Conservation (phyloP, 2,888 invertebrate genomes). For the Apamea crenata region DNA sequence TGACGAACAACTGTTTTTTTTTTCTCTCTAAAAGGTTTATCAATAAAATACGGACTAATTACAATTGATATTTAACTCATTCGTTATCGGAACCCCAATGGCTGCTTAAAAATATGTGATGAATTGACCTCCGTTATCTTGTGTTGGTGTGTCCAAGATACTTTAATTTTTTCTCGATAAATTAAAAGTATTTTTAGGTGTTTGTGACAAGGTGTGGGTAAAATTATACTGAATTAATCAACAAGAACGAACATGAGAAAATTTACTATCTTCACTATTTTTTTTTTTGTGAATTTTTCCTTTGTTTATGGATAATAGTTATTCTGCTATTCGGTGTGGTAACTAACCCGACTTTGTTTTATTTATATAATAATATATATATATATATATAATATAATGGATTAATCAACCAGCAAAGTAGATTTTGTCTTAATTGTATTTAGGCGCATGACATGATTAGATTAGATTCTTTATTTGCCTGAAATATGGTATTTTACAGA, state of each 20-base stretch:
- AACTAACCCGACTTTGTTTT: too few species aligned
- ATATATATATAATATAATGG: too few species aligned
- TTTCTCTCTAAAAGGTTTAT: constrained; percentile 48
- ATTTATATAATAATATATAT: too few species aligned
- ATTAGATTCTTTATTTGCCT: too few species aligned
- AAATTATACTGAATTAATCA: background rate
- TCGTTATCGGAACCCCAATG: constrained; percentile 64
- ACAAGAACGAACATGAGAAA: background rate
- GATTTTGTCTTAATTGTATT: background rate
- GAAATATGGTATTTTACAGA: too few species aligned
- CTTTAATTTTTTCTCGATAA: constrained; percentile 13
- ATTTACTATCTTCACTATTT: too few species aligned
- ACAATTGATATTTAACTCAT: constrained; percentile 58
- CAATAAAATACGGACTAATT: constrained; percentile 62
- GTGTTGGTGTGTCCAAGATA: constrained; percentile 29
- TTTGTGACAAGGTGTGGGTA: background rate
- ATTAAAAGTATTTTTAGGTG: constrained; percentile 12
- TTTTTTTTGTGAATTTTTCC: background rate
- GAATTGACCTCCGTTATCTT: constrained; percentile 56
- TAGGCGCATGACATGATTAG: background rate
- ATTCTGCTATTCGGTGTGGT: too few species aligned
- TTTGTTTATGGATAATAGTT: too few species aligned
- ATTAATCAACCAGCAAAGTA: background rate
- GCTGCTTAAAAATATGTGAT: constrained; percentile 51
- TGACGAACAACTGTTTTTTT: constrained; percentile 59